Percentiles rank a stretch among this genome's conserved stretches.
These are phyloP conservation scores for Alectoris magna DNA, from an alignment of 2,797 vertebrate species.

Conservation along the genomic window DNA sequence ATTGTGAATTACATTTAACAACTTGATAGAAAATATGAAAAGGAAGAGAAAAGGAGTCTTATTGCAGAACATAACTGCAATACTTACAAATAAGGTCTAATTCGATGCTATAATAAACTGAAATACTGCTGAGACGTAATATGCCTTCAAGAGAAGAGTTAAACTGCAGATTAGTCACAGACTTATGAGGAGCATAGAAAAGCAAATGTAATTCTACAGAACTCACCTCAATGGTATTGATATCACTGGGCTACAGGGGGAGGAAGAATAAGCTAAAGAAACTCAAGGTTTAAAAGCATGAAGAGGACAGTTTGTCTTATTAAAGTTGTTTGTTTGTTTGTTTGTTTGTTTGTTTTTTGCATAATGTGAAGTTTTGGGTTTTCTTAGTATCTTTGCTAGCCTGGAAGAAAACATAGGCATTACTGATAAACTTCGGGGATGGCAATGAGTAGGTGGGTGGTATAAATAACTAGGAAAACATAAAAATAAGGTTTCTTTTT, in stretches of 20 bases:
- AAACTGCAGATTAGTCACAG: background rate
- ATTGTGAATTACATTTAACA: constrained; percentile 33
- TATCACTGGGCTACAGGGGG: background rate
- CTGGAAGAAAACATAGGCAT: background rate
- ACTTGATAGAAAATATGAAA: constrained; percentile 2
- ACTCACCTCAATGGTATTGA: background rate
- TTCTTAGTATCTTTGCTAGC: background rate
- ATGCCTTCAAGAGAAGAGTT: background rate
- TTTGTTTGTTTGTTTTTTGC: background rate
- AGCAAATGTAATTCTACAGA: background rate
- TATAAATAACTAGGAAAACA: constrained; percentile 9
- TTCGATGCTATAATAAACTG: constrained; percentile 7
- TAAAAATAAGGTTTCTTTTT: constrained; percentile 1
- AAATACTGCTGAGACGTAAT: background rate
- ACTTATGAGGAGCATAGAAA: background rate
- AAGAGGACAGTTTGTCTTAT: background rate
- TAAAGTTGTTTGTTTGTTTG: background rate
- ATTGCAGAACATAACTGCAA: background rate
- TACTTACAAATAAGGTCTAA: constrained; percentile 25
- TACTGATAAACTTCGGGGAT: background rate
- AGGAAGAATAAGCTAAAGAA: background rate
- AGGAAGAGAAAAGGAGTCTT: background rate
- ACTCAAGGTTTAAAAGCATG: background rate
- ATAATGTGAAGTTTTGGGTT: background rate
- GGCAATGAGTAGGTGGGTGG: background rate